Percentiles rank a stretch among this genome's conserved stretches.
Conservation (phyloP, 2,113 vertebrate species). For the Egretta garzetta region DNA sequence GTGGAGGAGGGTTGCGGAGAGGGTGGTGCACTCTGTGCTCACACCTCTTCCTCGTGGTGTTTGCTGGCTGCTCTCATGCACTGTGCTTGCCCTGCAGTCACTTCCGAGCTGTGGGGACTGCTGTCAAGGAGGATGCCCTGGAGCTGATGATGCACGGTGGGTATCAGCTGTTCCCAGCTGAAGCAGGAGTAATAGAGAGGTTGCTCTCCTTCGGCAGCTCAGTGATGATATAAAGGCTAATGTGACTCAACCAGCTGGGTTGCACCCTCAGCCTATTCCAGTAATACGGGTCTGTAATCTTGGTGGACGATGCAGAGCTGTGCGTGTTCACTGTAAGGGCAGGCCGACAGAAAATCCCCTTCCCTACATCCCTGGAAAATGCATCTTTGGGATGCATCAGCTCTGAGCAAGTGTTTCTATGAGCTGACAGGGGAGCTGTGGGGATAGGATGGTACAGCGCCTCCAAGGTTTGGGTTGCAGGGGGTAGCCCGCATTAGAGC, state of each 20-base stretch:
- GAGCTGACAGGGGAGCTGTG: neutral
- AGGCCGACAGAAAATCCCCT: constrained; percentile 72
- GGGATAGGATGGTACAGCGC: constrained; percentile 22
- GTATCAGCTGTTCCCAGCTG: neutral
- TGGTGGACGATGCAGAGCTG: constrained; percentile 74
- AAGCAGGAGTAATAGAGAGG: neutral
- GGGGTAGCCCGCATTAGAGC: neutral
- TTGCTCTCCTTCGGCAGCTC: constrained; percentile 25
- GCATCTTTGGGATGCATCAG: neutral
- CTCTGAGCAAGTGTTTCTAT: constrained; percentile 9
- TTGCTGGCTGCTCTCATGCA: rapidly evolving
- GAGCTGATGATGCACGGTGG: constrained; percentile 87
- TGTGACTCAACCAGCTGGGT: constrained; percentile 74
- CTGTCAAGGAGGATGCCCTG: constrained; percentile 86
- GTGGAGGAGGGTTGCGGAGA: neutral
- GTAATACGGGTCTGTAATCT: constrained; percentile 79
- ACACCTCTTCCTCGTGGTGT: rapidly evolving
- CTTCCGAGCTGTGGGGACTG: constrained; percentile 72
- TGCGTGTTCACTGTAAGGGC: constrained; percentile 81
- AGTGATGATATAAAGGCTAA: constrained; percentile 82
- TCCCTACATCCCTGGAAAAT: neutral
- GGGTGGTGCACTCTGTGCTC: rapidly evolving
- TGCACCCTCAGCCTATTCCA: constrained; percentile 39
- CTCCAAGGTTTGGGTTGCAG: constrained; percentile 20
- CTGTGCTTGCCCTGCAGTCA: constrained; percentile 74